Evolutionary conservation across 2,113 vertebrate genomes (phyloP).

Genomic region (Epinephelus cyanopodus): DNA sequence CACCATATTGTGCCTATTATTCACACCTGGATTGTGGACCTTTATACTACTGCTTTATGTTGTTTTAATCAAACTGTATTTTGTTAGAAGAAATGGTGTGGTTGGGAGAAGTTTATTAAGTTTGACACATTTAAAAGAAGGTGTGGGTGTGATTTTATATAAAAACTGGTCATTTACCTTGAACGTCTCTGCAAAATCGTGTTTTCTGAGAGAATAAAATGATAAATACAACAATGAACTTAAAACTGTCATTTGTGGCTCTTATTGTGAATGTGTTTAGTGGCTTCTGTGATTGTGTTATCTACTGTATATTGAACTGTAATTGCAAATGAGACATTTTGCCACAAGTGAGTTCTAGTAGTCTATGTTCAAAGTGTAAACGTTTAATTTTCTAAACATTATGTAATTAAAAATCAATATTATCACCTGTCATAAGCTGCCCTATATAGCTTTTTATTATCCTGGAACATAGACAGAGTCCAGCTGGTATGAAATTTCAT

Average conservation of each 20-base stretch:
- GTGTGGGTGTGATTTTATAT: not conserved
- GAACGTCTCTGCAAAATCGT: not conserved
- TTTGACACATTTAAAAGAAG: not conserved
- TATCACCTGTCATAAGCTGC: not conserved
- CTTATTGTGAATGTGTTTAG: not conserved
- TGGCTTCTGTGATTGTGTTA: not conserved
- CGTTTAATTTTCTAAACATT: not conserved
- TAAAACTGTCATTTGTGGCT: not conserved
- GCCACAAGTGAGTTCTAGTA: not conserved
- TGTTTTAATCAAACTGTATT: not conserved
- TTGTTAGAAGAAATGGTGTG: not conserved
- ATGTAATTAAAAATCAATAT: not conserved
- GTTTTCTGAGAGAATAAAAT: not conserved
- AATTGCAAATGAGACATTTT: not conserved
- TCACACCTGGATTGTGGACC: not conserved
- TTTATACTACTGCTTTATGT: not conserved
- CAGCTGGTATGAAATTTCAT: not conserved
- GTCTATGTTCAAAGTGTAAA: not conserved
- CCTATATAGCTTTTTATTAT: not conserved
- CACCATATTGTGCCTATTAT: conserved; percentile 5
- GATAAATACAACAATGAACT: conserved; percentile 2
- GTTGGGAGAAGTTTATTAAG: not conserved
- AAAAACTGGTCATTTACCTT: not conserved
- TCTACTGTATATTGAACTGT: not conserved
- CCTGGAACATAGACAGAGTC: not conserved